phyloP scores from a whole-genome alignment of 2,113 vertebrate species.

The Pogona vitticeps region DNA sequence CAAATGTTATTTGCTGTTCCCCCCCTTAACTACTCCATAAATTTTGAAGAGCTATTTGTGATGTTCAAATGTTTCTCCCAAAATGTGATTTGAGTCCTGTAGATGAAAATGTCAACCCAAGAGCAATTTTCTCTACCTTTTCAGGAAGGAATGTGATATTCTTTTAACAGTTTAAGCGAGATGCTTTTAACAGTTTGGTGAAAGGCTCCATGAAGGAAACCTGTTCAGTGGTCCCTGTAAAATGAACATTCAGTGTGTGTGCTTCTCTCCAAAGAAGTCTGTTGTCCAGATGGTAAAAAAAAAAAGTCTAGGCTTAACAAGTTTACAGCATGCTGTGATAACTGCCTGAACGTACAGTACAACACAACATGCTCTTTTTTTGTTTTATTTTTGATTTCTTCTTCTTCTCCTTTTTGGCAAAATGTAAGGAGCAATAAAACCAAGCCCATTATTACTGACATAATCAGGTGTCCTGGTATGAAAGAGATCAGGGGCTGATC shows the following conservation, averaged over 20 bases:
- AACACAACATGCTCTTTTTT: neutral
- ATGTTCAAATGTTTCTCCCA: neutral
- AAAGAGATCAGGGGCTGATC: neutral
- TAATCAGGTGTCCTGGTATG: neutral
- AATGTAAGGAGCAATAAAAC: neutral
- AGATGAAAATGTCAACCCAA: neutral
- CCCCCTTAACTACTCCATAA: neutral
- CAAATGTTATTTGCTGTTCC: neutral
- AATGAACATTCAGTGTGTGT: neutral
- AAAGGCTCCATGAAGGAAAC: neutral
- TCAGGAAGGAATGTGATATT: neutral
- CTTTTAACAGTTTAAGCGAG: neutral
- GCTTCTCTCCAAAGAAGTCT: conserved; percentile 1
- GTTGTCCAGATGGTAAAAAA: conserved; percentile 47
- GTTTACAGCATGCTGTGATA: conserved; percentile 22
- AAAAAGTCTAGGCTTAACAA: conserved; percentile 29
- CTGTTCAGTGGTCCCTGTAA: neutral
- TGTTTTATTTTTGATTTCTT: neutral
- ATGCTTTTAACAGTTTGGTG: conserved; percentile 34
- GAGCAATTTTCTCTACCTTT: neutral
- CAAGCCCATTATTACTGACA: neutral
- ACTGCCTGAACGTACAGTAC: neutral
- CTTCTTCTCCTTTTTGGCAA: neutral
- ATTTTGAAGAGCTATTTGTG: neutral
- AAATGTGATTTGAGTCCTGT: conserved; percentile 4